Base-by-base conservation (phyloP, 2,113 vertebrate genomes). In the Lanius collurio region DNA sequence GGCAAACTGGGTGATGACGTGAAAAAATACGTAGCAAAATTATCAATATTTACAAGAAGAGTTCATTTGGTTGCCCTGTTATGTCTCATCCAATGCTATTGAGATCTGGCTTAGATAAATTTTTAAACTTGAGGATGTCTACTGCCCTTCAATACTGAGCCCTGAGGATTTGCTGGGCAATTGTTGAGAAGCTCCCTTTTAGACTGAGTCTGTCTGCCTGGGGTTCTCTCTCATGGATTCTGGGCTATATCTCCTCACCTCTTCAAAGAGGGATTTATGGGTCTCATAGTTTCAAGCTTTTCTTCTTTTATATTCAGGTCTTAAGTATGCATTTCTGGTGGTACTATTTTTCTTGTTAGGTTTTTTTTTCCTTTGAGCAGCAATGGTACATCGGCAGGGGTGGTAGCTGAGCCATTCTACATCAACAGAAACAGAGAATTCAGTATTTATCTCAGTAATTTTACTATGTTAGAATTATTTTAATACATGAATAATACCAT, bases 361-460 rank as follows among this genome's bases (percentile, higher is more conserved):
- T 71, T 83, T 65, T 7, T 7, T 37, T 57, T 79, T 76, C 23
- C 14, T 44, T 18, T 68, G 10, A 56, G 5, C 27, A 65, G 1
- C 3, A 68, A 3, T 33, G 10, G 23, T 76, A 12, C 1, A 0
- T 15, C 1, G 3, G 44, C 7, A 62, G 15, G 44, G 4, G 4
- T 39, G 21, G 30, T 37, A 67, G 11, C 42, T 64, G 22, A 87
- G 31, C 17, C 20, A 3, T 53, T 52, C n/a, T 55, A 4, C 5
- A 16, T 37, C 24, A 50, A 55, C 14, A 83, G 41, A 79, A 92
- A 82, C 4, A 37, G 31, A 71, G 9, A 77, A 55, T 68, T 57
- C 22, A 41, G 41, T 42, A 47, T 2, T 49, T 75, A 24, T 67
- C 30, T 68, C n/a, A 6, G 13, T 75, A 13, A 82, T 63, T 15